A percentile compares a stretch with the other conserved stretches of the same genome.
phyloP scores from a whole-genome alignment of 2,888 invertebrate species.

The Drosophila nr. fundita region DNA sequence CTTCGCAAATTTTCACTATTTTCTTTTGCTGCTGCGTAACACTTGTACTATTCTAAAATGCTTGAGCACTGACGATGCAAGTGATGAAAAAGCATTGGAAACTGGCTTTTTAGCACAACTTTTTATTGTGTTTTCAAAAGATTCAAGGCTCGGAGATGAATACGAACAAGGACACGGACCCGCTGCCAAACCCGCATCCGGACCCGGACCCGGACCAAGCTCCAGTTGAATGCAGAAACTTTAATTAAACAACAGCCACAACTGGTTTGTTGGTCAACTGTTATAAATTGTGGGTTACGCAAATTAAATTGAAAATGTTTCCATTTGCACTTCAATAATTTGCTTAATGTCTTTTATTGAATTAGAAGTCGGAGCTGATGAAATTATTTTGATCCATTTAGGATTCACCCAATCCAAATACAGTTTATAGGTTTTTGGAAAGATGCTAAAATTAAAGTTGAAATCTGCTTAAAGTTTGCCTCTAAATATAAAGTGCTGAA shows the following conservation, averaged over 20 bases:
- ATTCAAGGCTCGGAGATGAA: background rate
- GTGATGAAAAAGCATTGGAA: constrained; percentile 44
- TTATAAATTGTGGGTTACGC: constrained; percentile 12
- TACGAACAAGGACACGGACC: background rate
- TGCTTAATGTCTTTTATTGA: constrained; percentile 7
- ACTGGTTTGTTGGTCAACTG: constrained; percentile 17
- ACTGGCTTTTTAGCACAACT: constrained; percentile 30
- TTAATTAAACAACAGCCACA: constrained; percentile 47
- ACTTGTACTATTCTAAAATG: constrained; percentile 2
- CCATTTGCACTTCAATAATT: constrained; percentile 19
- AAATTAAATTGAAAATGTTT: constrained; percentile 47
- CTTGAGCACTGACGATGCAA: constrained; percentile 55
- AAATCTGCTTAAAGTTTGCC: background rate
- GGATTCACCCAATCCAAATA: background rate
- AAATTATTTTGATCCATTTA: background rate
- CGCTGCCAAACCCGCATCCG: background rate
- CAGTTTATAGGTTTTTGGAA: background rate
- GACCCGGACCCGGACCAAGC: background rate
- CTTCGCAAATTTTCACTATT: constrained; percentile 18
- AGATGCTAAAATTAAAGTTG: background rate
- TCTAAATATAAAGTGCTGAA: background rate
- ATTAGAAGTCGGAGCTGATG: constrained; percentile 3
- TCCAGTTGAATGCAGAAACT: constrained; percentile 30
- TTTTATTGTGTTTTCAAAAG: constrained; percentile 62
- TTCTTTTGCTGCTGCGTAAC: constrained; percentile 4